phyloP scores from a whole-genome alignment of 2,888 invertebrate genomes.

The Athetis lepigone region DNA sequence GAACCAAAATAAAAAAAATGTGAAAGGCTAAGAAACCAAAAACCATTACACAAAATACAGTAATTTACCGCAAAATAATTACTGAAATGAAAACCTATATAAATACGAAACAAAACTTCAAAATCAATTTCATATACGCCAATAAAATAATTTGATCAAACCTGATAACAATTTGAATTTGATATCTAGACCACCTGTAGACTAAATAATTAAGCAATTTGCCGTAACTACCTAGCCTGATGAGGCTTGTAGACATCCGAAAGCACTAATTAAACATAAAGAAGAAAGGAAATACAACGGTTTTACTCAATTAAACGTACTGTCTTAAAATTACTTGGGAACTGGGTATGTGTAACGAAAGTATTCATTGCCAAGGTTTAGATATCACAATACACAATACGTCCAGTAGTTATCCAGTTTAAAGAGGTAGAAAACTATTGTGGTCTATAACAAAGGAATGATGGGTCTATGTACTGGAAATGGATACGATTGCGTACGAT shows the following conservation, averaged over 20 bases:
- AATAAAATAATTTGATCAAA: slow-evolving; percentile 41
- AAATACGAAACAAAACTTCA: slow-evolving; percentile 18
- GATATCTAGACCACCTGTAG: slow-evolving; percentile 47
- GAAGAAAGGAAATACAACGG: slow-evolving; percentile 59
- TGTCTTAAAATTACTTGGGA: slow-evolving; percentile 66
- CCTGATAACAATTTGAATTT: slow-evolving; percentile 47
- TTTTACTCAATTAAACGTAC: slow-evolving; percentile 58
- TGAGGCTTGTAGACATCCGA: slow-evolving; percentile 44
- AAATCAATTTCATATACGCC: slow-evolving; percentile 44
- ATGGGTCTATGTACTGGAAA: slow-evolving; percentile 78
- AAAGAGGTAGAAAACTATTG: slow-evolving; percentile 79
- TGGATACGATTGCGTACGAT: slow-evolving; percentile 68
- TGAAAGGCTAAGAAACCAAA: neutral
- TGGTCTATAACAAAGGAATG: slow-evolving; percentile 82
- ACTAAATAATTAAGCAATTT: slow-evolving; percentile 54
- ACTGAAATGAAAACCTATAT: slow-evolving; percentile 2
- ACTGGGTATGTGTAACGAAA: slow-evolving; percentile 65
- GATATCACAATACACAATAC: slow-evolving; percentile 63
- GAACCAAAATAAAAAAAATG: neutral
- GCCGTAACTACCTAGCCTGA: slow-evolving; percentile 26
- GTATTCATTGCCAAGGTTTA: slow-evolving; percentile 77
- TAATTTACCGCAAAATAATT: too few relatives aligned
- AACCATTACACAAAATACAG: neutral
- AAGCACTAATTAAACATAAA: slow-evolving; percentile 64
- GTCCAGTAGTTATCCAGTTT: slow-evolving; percentile 69